phyloP scores from a whole-genome alignment of 2,888 invertebrate genomes.

The Amphimallon solstitiale region DNA sequence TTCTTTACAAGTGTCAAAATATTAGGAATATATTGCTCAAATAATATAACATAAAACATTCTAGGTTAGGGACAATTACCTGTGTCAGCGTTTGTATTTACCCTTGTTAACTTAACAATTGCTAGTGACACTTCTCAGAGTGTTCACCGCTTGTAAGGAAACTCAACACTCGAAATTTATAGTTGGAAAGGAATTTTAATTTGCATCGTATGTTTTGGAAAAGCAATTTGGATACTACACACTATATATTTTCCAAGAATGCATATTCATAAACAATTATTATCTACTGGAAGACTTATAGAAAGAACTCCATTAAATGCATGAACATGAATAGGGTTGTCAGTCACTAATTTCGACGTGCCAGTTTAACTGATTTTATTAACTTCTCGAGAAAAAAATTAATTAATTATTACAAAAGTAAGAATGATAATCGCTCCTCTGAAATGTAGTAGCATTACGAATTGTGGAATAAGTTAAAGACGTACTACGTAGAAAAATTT shows the following conservation, averaged over 20 bases:
- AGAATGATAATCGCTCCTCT: no score
- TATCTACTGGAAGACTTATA: no score
- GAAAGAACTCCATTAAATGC: no score
- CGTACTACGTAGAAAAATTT: no score
- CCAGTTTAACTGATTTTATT: no score
- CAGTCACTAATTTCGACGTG: no score
- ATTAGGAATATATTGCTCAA: conserved; percentile 8
- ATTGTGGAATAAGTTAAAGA: no score
- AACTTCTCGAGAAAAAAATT: no score
- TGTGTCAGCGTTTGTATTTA: conserved; percentile 24
- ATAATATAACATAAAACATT: conserved; percentile 11
- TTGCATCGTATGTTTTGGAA: not conserved
- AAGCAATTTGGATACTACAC: not conserved
- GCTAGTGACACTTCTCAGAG: conserved; percentile 26
- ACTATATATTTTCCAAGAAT: not conserved
- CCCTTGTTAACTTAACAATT: conserved; percentile 29
- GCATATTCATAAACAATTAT: not conserved
- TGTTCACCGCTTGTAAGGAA: conserved; percentile 19
- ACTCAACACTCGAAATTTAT: conserved; percentile 27
- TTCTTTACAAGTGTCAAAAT: conserved; percentile 27
- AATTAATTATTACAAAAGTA: no score
- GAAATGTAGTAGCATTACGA: no score
- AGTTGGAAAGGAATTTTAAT: conserved; percentile 11
- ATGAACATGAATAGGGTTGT: no score
- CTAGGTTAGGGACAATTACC: conserved; percentile 15